Base-by-base conservation (phyloP, 2,797 vertebrate species). In the Taeniopygia guttata region DNA sequence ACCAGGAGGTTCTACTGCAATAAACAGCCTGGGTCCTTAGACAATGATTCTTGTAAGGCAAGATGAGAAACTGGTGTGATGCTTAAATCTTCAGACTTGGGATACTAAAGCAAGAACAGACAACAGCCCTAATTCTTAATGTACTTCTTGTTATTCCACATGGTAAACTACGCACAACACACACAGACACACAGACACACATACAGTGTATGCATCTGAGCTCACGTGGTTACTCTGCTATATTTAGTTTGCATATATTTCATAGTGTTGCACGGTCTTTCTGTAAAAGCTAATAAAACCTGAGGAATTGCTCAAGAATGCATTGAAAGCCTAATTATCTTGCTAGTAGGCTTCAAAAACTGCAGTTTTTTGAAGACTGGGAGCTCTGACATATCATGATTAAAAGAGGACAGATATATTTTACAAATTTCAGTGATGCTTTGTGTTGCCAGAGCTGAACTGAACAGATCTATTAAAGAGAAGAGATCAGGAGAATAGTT, bases 141-240 rank as follows among this genome's bases (percentile, higher is more conserved):
- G 46, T 3, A 8, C 9, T 59, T 63, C 32, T 21, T 0, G 0
- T 67, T 74, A 40, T 45, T 84, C 55, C 23, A 23, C 1, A 6
- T 2, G 16, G 38, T 13, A 74, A 63, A 56, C 45, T 36, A 32
- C 18, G 49, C 22, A 26, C 8, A n/a, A 43, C 16, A 43, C 42
- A 55, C 9, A n/a, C 13, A 19, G 30, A 54, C 8, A 32, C 9
- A 55, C 13, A 32, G 10, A 49, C 16, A 26, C 5, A n/a, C 11
- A 56, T 34, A 48, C 12, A 14, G 3, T 29, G 3, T 32, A 23
- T 45, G 12, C 17, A 46, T 62, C 27, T 66, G 52, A 87, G 11
- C 23, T 82, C 42, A 42, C 0, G 0, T 45, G 45, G 48, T 42
- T 67, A 34, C 19, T 27, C 10, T 56, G n/a, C 36, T 73, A 3